These are phyloP conservation scores for Huso huso DNA, from an alignment of 2,797 vertebrate genomes.

Conservation along the genomic window DNA sequence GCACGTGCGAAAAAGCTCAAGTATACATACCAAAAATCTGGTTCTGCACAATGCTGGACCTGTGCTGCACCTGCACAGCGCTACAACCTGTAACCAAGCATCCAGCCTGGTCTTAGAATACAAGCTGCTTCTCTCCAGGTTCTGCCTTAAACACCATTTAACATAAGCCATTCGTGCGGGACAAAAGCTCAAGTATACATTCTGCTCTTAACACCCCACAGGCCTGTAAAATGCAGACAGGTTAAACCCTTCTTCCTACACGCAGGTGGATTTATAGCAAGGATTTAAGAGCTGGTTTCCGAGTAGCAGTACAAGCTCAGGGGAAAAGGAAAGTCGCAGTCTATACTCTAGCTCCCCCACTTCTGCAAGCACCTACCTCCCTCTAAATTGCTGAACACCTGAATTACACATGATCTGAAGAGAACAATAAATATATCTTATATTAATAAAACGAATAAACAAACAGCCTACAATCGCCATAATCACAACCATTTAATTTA, in stretches of 20 bases:
- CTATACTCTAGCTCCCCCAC: constrained; percentile 9
- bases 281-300: constrained; percentile 10
- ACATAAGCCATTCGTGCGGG: neutral
- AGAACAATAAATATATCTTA: too few relatives aligned
- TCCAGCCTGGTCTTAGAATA: neutral
- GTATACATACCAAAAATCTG: too few relatives aligned
- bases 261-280: constrained; percentile 6
- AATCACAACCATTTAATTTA: constrained; percentile 26
- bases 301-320: constrained; percentile 8
- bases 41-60: too few relatives aligned
- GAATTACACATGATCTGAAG: too few relatives aligned
- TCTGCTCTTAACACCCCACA: neutral
- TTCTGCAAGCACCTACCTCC: too few relatives aligned
- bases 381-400: too few relatives aligned
- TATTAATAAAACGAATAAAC: neutral
- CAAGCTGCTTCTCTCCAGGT: neutral
- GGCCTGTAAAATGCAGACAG: constrained; percentile 21
- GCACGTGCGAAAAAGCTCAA: too few relatives aligned
- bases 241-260: constrained; percentile 21
- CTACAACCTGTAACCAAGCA: neutral
- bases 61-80: too few relatives aligned
- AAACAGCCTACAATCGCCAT: constrained; percentile 12
- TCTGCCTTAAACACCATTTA: neutral
- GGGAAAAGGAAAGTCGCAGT: constrained; percentile 12
- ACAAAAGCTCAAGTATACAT: too few relatives aligned